A percentile compares a stretch with the other conserved stretches of the same genome.
These are phyloP conservation scores for Drosophila putrida DNA, from an alignment of 2,888 invertebrate genomes.

Conservation along the genomic window DNA sequence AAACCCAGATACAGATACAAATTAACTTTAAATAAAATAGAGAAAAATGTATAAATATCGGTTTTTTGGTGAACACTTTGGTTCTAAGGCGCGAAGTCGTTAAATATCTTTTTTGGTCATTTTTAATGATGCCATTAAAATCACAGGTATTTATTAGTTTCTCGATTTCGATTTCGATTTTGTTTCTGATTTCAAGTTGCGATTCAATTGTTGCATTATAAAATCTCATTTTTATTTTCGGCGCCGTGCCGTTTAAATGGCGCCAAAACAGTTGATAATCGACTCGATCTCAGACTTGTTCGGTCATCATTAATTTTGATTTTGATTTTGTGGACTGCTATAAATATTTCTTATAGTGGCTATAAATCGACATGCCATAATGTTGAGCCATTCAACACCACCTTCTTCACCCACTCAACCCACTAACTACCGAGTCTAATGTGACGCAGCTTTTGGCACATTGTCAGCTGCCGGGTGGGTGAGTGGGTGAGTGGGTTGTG, in stretches of 20 bases:
- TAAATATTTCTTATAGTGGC: conserved; percentile 63
- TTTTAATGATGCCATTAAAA: conserved; percentile 72
- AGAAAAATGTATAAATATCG: conserved; percentile 26
- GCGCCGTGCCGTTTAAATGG: conserved; percentile 70
- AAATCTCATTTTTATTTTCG: conserved; percentile 48
- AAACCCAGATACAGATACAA: conserved; percentile 1
- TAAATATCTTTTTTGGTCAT: conserved; percentile 47
- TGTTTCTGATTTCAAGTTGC: conserved; percentile 44
- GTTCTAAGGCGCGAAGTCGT: conserved; percentile 72
- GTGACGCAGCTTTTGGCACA: conserved; percentile 48
- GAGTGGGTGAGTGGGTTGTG: conserved; percentile 8
- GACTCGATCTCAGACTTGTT: conserved; percentile 33
- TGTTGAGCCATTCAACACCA: conserved; percentile 6
- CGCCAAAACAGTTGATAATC: conserved; percentile 62
- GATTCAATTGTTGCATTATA: conserved; percentile 68
- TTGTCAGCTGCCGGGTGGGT: conserved; percentile 22
- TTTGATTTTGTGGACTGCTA: conserved; percentile 49
- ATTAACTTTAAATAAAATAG: conserved; percentile 14
- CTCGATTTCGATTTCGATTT: conserved; percentile 10
- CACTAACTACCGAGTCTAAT: conserved; percentile 9
- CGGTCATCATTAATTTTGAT: conserved; percentile 51
- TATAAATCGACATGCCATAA: conserved; percentile 52
- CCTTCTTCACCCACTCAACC: not conserved
- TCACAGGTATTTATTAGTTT: conserved; percentile 35
- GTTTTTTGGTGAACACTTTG: conserved; percentile 23